A percentile compares a stretch with the other conserved stretches of the same genome.
Conservation (phyloP, 2,888 invertebrate genomes). For the Uropetala carovei region DNA sequence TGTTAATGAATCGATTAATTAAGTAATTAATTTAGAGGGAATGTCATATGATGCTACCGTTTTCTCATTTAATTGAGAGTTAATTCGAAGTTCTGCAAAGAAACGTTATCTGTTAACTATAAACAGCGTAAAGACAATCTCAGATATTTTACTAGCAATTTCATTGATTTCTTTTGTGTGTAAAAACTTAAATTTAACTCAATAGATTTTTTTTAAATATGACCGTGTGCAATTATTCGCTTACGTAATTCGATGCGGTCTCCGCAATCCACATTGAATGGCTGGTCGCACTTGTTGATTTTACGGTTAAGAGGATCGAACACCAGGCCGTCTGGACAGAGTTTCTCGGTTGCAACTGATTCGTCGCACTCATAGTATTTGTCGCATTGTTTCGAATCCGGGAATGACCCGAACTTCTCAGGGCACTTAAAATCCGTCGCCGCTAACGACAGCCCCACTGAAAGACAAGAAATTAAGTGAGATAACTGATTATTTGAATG, state of each 20-base stretch:
- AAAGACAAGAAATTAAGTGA: background rate
- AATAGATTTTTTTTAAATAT: too few relatives aligned
- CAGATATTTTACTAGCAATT: too few relatives aligned
- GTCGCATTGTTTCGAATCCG: constrained; percentile 89
- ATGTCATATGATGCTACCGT: too few relatives aligned
- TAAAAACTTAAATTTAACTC: too few relatives aligned
- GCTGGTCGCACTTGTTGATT: constrained; percentile 94
- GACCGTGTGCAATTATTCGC: constrained; percentile 75
- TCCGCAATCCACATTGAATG: constrained; percentile 94
- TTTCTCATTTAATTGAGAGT: too few relatives aligned
- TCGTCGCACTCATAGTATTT: constrained; percentile 89
- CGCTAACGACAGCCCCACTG: constrained; percentile 37
- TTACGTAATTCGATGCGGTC: constrained; percentile 92
- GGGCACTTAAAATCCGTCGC: constrained; percentile 83
- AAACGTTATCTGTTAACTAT: too few relatives aligned
- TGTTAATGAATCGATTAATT: too few relatives aligned
- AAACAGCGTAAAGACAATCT: too few relatives aligned
- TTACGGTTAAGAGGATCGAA: constrained; percentile 91
- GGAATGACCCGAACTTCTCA: constrained; percentile 86
- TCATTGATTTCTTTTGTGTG: too few relatives aligned
- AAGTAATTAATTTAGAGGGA: too few relatives aligned
- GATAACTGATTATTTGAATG: background rate
- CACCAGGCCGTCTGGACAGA: constrained; percentile 92
- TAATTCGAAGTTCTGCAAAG: too few relatives aligned
- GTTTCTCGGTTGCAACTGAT: constrained; percentile 83